A percentile compares a stretch with the other conserved stretches of the same genome.
Evolutionary conservation across 2,113 vertebrate species (phyloP).

Genomic region (Pomatostomus ruficeps): DNA sequence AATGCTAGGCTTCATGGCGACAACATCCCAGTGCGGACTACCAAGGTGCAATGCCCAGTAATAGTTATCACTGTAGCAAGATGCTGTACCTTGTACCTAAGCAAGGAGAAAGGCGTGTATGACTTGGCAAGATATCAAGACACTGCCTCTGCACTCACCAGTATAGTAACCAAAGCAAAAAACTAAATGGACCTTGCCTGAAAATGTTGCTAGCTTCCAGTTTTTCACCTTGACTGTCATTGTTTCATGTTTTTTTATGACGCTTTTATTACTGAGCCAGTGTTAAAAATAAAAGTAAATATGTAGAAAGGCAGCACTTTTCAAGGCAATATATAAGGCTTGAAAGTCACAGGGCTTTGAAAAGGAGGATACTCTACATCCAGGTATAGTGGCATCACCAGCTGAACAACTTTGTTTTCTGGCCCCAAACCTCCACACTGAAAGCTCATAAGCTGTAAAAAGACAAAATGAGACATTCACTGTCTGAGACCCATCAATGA

Average conservation of each 20-base stretch:
- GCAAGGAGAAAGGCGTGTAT: background rate
- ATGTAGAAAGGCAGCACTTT: background rate
- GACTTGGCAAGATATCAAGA: background rate
- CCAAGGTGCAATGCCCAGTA: background rate
- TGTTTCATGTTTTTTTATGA: background rate
- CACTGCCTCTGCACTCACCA: background rate
- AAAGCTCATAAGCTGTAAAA: background rate
- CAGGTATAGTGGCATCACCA: background rate
- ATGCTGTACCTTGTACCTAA: background rate
- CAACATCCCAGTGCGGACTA: accelerated
- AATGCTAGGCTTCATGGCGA: background rate
- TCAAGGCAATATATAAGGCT: background rate
- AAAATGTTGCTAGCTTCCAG: background rate
- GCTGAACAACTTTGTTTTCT: background rate
- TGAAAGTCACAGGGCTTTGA: background rate
- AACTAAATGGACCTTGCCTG: background rate
- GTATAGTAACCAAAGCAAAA: background rate
- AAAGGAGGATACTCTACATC: background rate
- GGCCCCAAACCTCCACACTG: background rate
- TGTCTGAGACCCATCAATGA: background rate
- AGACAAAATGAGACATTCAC: background rate
- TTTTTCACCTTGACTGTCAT: background rate
- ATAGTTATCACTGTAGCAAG: background rate
- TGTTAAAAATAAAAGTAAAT: background rate
- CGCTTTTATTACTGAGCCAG: background rate